These are phyloP conservation scores for Channa argus DNA, from an alignment of 2,113 vertebrate genomes.

Conservation along the genomic window DNA sequence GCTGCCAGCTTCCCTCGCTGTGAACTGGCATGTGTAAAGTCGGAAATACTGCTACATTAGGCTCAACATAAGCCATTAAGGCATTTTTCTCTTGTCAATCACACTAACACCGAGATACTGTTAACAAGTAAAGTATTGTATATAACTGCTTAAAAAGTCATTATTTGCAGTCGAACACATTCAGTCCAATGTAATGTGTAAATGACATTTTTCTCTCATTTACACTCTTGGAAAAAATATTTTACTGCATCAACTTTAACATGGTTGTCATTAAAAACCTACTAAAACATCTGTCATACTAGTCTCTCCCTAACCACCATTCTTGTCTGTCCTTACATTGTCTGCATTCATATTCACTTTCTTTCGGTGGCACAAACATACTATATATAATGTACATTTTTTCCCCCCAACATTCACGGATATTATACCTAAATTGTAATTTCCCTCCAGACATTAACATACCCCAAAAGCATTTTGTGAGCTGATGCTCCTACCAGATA, in stretches of 20 bases:
- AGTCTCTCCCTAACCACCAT: background rate
- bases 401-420: too few relatives aligned
- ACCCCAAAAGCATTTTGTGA: too few relatives aligned
- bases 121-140: constrained; percentile 62
- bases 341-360: constrained; percentile 1
- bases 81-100: constrained; percentile 75
- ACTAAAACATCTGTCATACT: background rate
- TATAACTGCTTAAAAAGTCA: constrained; percentile 56
- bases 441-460: too few relatives aligned
- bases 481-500: too few relatives aligned
- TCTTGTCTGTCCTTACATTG: background rate
- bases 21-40: constrained; percentile 69
- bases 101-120: constrained; percentile 53
- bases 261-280: background rate
- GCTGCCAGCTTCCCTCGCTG: constrained; percentile 82
- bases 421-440: too few relatives aligned
- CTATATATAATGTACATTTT: too few relatives aligned
- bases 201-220: constrained; percentile 26
- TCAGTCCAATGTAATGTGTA: constrained; percentile 1
- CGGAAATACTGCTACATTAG: constrained; percentile 70
- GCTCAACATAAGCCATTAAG: constrained; percentile 73
- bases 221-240: constrained; percentile 3
- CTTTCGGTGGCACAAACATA: constrained; percentile 1
- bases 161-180: constrained; percentile 48
- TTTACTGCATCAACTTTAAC: constrained; percentile 16